These are phyloP conservation scores for Encarsia formosa DNA, from an alignment of 2,888 invertebrate genomes.

Conservation along the genomic window DNA sequence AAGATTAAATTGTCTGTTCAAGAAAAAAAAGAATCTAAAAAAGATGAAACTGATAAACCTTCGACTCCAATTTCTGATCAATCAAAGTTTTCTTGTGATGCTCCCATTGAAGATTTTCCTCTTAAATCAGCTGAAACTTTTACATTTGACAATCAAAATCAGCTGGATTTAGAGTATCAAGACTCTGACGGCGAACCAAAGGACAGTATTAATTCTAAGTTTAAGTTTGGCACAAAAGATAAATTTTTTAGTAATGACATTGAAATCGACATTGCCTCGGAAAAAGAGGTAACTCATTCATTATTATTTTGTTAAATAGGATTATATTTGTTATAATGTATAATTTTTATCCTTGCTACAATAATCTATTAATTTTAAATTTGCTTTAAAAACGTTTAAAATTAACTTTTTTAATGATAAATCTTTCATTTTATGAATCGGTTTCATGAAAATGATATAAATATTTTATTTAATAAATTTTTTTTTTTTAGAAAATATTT, in stretches of 20 bases:
- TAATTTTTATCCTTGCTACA: too few species aligned
- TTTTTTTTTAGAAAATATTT: too few species aligned
- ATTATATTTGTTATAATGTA: too few species aligned
- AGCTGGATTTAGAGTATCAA: background rate
- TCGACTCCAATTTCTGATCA: background rate
- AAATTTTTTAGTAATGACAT: background rate
- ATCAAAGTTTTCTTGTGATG: background rate
- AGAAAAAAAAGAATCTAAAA: background rate
- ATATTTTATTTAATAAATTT: too few species aligned
- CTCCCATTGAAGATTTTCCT: background rate
- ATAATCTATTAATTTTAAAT: too few species aligned
- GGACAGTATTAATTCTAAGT: background rate
- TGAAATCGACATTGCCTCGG: too few species aligned
- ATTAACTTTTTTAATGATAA: too few species aligned
- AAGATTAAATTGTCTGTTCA: constrained; percentile 6
- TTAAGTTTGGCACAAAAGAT: constrained; percentile 13
- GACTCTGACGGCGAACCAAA: background rate
- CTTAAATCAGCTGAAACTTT: background rate
- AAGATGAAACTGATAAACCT: background rate
- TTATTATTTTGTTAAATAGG: too few species aligned
- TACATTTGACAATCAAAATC: background rate
- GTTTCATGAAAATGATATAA: too few species aligned
- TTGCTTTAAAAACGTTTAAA: too few species aligned
- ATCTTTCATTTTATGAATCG: too few species aligned
- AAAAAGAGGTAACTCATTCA: too few species aligned